These are phyloP conservation scores for Myotis daubentonii DNA, from an alignment of 2,797 vertebrate genomes.

Conservation along the genomic window DNA sequence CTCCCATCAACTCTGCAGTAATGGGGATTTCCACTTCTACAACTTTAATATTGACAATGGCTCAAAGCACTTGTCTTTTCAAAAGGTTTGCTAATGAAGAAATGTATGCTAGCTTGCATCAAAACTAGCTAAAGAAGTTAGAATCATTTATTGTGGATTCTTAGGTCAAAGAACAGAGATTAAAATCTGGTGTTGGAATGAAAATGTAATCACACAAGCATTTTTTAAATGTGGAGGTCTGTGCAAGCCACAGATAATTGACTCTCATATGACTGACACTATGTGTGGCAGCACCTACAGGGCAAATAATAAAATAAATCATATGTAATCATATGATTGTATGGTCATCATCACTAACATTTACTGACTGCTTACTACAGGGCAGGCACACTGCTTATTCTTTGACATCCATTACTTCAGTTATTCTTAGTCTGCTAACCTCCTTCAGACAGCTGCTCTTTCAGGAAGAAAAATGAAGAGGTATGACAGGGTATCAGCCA, in stretches of 20 bases:
- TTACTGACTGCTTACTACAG: neutral
- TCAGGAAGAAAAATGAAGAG: constrained; percentile 18
- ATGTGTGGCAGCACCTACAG: neutral
- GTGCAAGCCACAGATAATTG: neutral
- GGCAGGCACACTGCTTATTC: neutral
- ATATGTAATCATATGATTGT: neutral
- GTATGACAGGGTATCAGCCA: neutral
- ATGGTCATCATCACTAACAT: neutral
- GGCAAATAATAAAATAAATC: neutral
- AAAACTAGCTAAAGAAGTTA: constrained; percentile 28
- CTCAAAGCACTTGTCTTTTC: neutral
- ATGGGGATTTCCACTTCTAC: neutral
- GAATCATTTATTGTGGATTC: neutral
- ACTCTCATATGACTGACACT: neutral
- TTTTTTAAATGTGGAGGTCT: neutral
- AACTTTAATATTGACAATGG: neutral
- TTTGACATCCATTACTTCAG: neutral
- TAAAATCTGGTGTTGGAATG: neutral
- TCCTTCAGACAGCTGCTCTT: constrained; percentile 19
- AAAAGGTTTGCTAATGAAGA: constrained; percentile 45
- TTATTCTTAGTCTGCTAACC: neutral
- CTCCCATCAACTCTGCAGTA: neutral
- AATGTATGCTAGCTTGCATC: neutral
- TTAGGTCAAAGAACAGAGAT: constrained; percentile 24
- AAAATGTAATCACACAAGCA: constrained; percentile 33